phyloP scores from a whole-genome alignment of 2,888 invertebrate genomes.

The Melipona beecheii region DNA sequence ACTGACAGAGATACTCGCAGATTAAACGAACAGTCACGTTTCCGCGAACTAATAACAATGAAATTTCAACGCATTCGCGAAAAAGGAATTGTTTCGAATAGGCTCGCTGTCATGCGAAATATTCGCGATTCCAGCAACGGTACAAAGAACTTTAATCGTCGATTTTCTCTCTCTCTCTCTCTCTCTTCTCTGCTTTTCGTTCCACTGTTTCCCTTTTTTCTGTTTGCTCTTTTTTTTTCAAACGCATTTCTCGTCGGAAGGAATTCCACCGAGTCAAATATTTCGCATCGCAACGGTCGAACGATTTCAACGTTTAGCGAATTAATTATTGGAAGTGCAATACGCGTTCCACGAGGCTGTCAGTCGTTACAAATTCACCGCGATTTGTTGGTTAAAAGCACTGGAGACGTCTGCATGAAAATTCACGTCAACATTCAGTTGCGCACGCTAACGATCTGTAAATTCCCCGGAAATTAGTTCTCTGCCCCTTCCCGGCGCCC shows the following conservation, averaged over 20 bases:
- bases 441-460: constrained; percentile 54
- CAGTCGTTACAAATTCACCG: constrained; percentile 56
- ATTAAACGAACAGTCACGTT: not conserved
- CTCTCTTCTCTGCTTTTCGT: not conserved
- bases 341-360: constrained; percentile 29
- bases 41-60: not conserved
- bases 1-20: no score
- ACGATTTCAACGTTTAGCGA: constrained; percentile 50
- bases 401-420: constrained; percentile 55
- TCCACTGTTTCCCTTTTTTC: not conserved
- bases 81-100: not conserved
- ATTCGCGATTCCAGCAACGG: constrained; percentile 26
- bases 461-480: constrained; percentile 56
- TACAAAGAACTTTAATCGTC: constrained; percentile 31
- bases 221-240: no score
- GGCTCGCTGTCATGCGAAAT: constrained; percentile 8
- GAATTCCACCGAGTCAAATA: constrained; percentile 36
- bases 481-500: not conserved
- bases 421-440: constrained; percentile 60
- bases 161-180: not conserved
- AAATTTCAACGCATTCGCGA: not conserved
- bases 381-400: constrained; percentile 60
- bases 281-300: constrained; percentile 37
- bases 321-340: constrained; percentile 59
- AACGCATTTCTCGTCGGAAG: not conserved